Evolutionary conservation across 2,888 invertebrate species (phyloP).

Genomic region (Orthosia incerta): DNA sequence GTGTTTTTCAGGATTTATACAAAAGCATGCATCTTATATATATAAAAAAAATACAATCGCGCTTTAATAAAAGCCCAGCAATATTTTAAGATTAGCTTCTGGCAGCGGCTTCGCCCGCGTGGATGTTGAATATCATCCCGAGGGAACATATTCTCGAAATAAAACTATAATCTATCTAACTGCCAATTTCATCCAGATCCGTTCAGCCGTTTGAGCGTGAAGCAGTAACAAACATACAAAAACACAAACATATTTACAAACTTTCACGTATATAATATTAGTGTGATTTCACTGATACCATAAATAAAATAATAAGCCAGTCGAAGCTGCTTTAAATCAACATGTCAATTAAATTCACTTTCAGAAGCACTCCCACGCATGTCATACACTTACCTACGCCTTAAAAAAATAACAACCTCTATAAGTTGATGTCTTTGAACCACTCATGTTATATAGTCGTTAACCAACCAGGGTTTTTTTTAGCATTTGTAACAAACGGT

Average conservation of each 20-base stretch:
- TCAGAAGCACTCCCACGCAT: background rate
- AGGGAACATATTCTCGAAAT: too few species aligned
- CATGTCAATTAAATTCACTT: slow-evolving; percentile 31
- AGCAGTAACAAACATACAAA: too few species aligned
- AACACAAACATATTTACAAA: too few species aligned
- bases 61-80: background rate
- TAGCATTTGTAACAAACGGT: slow-evolving; percentile 64
- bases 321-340: background rate
- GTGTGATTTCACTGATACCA: too few species aligned
- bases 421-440: slow-evolving; percentile 37
- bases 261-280: too few species aligned
- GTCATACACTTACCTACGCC: too few species aligned
- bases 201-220: too few species aligned
- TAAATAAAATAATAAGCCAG: background rate
- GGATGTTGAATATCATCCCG: too few species aligned
- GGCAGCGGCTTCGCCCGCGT: too few species aligned
- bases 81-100: background rate
- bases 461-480: slow-evolving; percentile 57
- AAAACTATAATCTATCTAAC: too few species aligned
- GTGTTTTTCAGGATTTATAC: background rate
- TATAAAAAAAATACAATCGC: background rate
- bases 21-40: background rate
- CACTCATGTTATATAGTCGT: slow-evolving; percentile 41
- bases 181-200: too few species aligned
- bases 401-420: slow-evolving; percentile 2